These are phyloP conservation scores for Heteromyza rotundicornis DNA, from an alignment of 2,888 invertebrate species.

Conservation along the genomic window DNA sequence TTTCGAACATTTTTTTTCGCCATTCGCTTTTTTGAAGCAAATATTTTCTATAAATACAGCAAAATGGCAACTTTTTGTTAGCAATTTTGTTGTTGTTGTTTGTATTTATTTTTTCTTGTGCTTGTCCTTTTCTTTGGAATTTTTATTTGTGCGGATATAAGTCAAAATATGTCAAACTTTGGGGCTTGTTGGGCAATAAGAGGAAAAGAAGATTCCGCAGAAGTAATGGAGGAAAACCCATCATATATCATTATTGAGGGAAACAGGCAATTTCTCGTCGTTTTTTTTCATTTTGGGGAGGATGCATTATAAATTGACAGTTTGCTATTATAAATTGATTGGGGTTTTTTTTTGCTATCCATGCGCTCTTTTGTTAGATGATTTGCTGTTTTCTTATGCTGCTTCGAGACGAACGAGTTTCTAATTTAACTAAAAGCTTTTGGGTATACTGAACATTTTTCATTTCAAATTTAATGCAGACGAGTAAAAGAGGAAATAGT, in stretches of 20 bases:
- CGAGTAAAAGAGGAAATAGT: too few species aligned
- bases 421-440: neutral
- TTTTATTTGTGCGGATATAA: neutral
- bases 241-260: neutral
- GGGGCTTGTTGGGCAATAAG: neutral
- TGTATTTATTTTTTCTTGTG: slow-evolving; percentile 8
- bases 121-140: neutral
- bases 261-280: neutral
- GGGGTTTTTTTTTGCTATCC: neutral
- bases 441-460: neutral
- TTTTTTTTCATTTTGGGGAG: neutral
- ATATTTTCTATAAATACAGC: neutral
- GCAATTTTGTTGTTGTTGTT: slow-evolving; percentile 47
- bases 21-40: neutral
- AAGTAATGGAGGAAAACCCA: too few species aligned
- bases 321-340: slow-evolving; percentile 1
- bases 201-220: neutral
- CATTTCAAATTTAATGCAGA: too few species aligned
- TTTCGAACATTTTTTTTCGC: too few species aligned
- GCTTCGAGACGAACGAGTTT: neutral
- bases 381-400: too few species aligned
- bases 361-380: neutral
- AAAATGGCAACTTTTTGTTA: slow-evolving; percentile 44
- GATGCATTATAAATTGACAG: neutral
- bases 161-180: slow-evolving; percentile 2